Base-by-base conservation (phyloP, 2,797 vertebrate genomes). In the Alauda arvensis region DNA sequence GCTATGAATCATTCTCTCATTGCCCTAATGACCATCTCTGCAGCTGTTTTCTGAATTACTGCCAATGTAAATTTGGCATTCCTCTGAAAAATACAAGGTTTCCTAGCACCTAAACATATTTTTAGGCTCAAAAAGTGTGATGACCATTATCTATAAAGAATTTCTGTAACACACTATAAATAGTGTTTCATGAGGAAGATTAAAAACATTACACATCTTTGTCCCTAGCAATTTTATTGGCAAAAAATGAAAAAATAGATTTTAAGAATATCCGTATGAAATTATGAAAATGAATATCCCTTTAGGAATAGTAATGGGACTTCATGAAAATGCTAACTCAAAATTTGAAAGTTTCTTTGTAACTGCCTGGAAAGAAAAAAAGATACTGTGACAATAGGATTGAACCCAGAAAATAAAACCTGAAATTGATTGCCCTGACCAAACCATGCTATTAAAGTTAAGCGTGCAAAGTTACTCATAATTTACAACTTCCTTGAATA, bases 391-490 rank as follows among this genome's bases (percentile, higher is more conserved):
- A 92, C 94, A 87, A 94, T 48, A 93, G 93, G 96, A 94, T 92
- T 95, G 83, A 96, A 88, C 74, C 85, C 88, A 33, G 93, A 96
- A 93, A 94, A 82, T 92, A 92, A 93, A 93, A 94, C 86, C 74
- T 88, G 86, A 91, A 93, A 95, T 65, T 78, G 87, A 89, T 82
- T 92, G 92, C 93, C 94, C 57, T 94, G 95, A 96, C 96, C 97
- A 95, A 97, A 99, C 98, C 98, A 98, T 98, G 98, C 97, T 98
- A 97, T 97, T 97, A 97, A 98, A 98, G 97, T 97, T 97, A 97
- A 97, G 97, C 97, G 97, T 99, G 98, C 98, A 98, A 97, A 98
- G 97, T 96, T 97, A 98, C 96, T 98, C 86, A 90, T 92, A 95
- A 95, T 95, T 97, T 96, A 98, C 96, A 97, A 96, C 98, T 96